Conservation (phyloP, 2,888 invertebrate species). For the Meteorus colon region DNA sequence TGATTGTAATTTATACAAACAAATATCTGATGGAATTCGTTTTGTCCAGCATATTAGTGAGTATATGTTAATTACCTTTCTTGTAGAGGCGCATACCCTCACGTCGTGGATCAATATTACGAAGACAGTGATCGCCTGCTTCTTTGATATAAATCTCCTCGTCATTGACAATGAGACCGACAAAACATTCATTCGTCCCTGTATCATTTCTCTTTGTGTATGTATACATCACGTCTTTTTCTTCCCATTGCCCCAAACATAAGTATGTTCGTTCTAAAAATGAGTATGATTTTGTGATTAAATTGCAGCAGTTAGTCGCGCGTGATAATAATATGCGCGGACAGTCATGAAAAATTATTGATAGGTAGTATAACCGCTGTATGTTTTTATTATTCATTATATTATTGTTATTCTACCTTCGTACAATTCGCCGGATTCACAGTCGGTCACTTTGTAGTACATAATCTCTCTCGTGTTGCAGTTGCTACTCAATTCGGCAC, state of each 20-base stretch:
- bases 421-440: conserved; percentile 77
- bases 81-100: conserved; percentile 79
- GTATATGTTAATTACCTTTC: conserved; percentile 67
- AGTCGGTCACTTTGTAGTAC: conserved; percentile 80
- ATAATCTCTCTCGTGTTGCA: conserved; percentile 79
- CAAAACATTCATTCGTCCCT: conserved; percentile 80
- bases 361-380: conserved; percentile 1
- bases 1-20: not conserved
- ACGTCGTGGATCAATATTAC: conserved; percentile 76
- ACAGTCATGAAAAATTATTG: conserved; percentile 5
- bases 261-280: conserved; percentile 78
- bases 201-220: conserved; percentile 79
- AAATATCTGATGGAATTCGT: not conserved
- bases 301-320: too few relatives aligned
- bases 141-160: conserved; percentile 80
- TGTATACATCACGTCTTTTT: conserved; percentile 78
- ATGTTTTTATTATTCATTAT: not conserved
- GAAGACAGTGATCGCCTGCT: conserved; percentile 80
- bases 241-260: conserved; percentile 81
- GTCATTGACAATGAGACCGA: conserved; percentile 77
- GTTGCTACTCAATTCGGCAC: conserved; percentile 80
- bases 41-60: conserved; percentile 13
- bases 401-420: conserved; percentile 74
- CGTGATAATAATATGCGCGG: not conserved
- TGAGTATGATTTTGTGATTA: conserved; percentile 32